Base-by-base conservation (phyloP, 2,797 vertebrate genomes). In the Micromesistius poutassou region DNA sequence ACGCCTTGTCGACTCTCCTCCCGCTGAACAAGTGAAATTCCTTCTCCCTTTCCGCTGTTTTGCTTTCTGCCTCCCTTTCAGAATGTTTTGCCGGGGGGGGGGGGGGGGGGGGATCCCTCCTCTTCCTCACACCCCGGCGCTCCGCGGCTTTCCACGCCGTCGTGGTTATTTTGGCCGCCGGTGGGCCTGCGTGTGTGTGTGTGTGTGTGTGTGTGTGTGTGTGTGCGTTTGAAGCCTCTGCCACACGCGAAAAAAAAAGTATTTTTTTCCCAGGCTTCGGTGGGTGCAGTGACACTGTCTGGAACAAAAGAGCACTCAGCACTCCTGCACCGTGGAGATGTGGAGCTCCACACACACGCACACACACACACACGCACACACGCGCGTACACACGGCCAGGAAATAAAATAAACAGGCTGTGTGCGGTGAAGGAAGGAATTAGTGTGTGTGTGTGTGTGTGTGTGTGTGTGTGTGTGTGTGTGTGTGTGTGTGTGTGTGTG, bases 21-120 rank as follows among this genome's bases (percentile, higher is more conserved):
- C 76, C 84, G 87, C 88, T 87, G 87, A 92, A 91, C 84, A 84
- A 89, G 82, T 91, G 83, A 80, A 91, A 91, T 92, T 91, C 84
- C 88, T 73, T 74, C 50, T 87, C 80, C 74, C 87, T 75, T 86
- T 86, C 83, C 87, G 84, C 80, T 94, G 85, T 89, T 92, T 90
- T 88, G 77, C 83, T 91, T 90, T 87, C 79, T 84, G 87, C 86
- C 89, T 90, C 87, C 80, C 89, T 82, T 78, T 46, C 83, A 88
- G 91, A 92, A 92, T 90, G 88, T 90, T 91, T 90, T 84, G 86
- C 86, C 88, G 71, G 83, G 74, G 71, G 83, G 74, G n/a, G n/a
- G n/a, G n/a, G n/a, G n/a, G n/a, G n/a, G n/a, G n/a, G n/a, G n/a
- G 82, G 83, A 80, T 4, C 16, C 50, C 50, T 55, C 50, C 50